Evolutionary conservation across 2,888 invertebrate species (phyloP), one percentile per base, ranked within the genome.

Genomic region (Ennomos fuscantarius): DNA sequence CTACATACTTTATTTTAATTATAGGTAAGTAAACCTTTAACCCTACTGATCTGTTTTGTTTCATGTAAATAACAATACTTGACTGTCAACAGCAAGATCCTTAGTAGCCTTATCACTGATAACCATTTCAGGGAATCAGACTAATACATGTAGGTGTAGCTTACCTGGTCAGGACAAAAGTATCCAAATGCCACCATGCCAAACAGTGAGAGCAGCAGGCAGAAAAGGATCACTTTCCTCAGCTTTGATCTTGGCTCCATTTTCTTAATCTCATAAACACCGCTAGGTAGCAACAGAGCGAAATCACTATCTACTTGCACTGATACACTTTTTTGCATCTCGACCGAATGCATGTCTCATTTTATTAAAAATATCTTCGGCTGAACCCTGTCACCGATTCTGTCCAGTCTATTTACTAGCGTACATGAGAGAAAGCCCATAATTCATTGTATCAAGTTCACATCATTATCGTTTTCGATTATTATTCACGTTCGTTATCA

Each of bases 161-260:
- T 93, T 78, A 96, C 95, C 93, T 96, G 96, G 85, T 97, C 97
- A 66, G 97, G 96, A 83, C 97, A 97, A 81, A 97, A 97, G 87
- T 97, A 97, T 77, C 97, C 97, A 84, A 97, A 96, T 76, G 96
- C 97, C 72, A 97, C 94, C 87, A 97, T 97, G 69, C 97, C 97
- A 82, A 96, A 96, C 66, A 97, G 93, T 70, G 96, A 96, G 78
- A 97, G 93, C 74, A 95, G 93, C 79, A 97, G 93, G 91, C 97
- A 97, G 87, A 97, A 94, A 78, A 96, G 93, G 79, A 96, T 95
- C 83, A 96, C 95, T 92, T 95, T 95, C 82, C 96, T 95, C 81
- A 97, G 93, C 89, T 94, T 95, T 76, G 96, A 95, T 89, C 95
- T 94, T 79, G 96, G 95, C 94, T 97, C 97, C 96, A 97, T 96